Conservation (phyloP, 2,888 invertebrate species). For the Chymomyza caudatula region DNA sequence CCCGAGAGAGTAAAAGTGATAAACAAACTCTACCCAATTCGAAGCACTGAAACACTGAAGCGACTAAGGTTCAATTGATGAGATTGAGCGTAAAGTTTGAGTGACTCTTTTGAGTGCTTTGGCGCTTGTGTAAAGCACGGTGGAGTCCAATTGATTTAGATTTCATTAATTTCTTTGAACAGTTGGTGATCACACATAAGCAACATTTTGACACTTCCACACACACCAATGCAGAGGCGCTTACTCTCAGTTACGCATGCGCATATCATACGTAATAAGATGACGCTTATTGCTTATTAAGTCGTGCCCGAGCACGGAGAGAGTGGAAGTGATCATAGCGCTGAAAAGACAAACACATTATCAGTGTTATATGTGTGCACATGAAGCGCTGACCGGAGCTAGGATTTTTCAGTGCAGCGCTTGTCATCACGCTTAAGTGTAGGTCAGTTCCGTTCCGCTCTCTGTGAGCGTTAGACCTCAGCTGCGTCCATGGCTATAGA, state of each 20-base stretch:
- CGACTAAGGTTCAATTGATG: conserved; percentile 69
- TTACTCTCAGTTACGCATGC: background rate
- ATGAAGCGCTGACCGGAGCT: too few species aligned
- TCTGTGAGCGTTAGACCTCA: too few species aligned
- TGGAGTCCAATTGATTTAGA: background rate
- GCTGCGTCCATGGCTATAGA: background rate
- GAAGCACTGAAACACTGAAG: conserved; percentile 21
- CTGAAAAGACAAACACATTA: too few species aligned
- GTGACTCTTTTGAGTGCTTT: background rate
- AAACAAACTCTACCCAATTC: conserved; percentile 63
- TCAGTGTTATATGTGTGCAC: too few species aligned
- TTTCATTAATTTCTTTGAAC: background rate
- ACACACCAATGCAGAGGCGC: background rate
- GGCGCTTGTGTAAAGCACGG: background rate
- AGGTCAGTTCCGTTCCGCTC: too few species aligned
- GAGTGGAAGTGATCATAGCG: too few species aligned
- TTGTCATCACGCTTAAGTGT: too few species aligned
- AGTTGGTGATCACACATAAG: background rate
- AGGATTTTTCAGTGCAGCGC: too few species aligned
- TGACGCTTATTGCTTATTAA: conserved; percentile 57
- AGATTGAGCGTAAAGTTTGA: background rate
- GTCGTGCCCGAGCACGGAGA: too few species aligned
- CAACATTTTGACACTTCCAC: background rate
- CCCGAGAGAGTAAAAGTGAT: conserved; percentile 13
- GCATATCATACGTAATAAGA: conserved; percentile 57